Percentiles rank a stretch among this genome's conserved stretches.
Conservation (phyloP, 2,888 invertebrate genomes). For the Chironomus riparius region DNA sequence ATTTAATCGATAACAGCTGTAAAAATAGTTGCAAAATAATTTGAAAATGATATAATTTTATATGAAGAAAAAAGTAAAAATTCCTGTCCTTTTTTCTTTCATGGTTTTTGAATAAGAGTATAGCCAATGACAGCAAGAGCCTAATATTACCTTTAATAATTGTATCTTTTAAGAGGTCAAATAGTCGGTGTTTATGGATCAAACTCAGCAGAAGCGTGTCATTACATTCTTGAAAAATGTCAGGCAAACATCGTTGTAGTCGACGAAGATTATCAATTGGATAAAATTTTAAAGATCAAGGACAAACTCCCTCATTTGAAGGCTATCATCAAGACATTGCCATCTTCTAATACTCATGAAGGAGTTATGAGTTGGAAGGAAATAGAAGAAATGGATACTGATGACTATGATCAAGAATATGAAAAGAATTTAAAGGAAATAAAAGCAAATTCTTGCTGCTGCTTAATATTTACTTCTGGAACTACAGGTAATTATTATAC, state of each 20-base stretch:
- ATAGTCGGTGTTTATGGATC: constrained; percentile 86
- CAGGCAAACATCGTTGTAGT: constrained; percentile 80
- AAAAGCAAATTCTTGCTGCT: constrained; percentile 75
- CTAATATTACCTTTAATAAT: too few relatives aligned
- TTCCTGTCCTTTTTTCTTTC: too few relatives aligned
- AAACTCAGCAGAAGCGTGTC: constrained; percentile 78
- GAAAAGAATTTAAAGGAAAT: constrained; percentile 58
- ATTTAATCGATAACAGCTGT: too few relatives aligned
- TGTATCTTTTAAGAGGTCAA: constrained; percentile 51
- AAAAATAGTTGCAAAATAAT: too few relatives aligned
- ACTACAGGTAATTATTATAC: constrained; percentile 46
- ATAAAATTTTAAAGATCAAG: constrained; percentile 66
- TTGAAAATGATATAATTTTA: too few relatives aligned
- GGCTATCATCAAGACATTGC: constrained; percentile 54
- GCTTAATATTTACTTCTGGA: constrained; percentile 79
- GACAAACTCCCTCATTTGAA: constrained; percentile 63
- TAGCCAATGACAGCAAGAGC: too few relatives aligned
- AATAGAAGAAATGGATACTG: too few relatives aligned
- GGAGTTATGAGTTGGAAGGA: too few relatives aligned
- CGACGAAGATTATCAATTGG: constrained; percentile 76
- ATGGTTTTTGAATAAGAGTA: too few relatives aligned
- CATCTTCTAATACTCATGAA: constrained; percentile 20
- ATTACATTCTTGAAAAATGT: constrained; percentile 63
- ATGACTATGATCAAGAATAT: constrained; percentile 50
- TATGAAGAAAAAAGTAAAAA: too few relatives aligned